Conservation (phyloP, 2,797 vertebrate genomes). For the Tokudaia tokunoshimensis region DNA sequence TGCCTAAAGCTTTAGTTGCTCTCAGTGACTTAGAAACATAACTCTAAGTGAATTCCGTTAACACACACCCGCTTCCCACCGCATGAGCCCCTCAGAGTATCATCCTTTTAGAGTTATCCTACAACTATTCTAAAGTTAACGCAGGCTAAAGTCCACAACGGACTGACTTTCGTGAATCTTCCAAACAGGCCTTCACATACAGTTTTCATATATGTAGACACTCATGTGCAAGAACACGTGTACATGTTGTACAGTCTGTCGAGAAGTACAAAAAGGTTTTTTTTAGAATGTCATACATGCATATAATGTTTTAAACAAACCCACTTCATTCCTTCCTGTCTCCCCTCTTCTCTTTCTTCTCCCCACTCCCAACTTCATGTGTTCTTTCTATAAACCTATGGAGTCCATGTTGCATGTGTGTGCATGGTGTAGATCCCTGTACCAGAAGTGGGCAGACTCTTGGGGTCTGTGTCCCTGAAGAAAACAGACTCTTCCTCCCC, state of each 20-base stretch:
- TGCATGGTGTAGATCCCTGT: not conserved
- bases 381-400: not conserved
- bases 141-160: slow-evolving; percentile 9
- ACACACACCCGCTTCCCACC: not conserved
- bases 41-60: slow-evolving; percentile 57
- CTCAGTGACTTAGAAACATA: slow-evolving; percentile 75
- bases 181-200: slow-evolving; percentile 64
- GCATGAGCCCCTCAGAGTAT: not conserved
- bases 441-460: not conserved
- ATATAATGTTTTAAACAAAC: not conserved
- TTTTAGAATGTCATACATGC: not conserved
- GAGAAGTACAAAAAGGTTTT: not conserved
- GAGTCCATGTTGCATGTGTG: not conserved
- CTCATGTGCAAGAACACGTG: slow-evolving; percentile 33
- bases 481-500: no score
- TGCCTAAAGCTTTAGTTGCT: slow-evolving; percentile 76
- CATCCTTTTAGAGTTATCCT: slow-evolving; percentile 37
- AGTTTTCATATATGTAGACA: no score
- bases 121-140: slow-evolving; percentile 28
- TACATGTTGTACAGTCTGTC: slow-evolving; percentile 85
- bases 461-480: not conserved
- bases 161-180: slow-evolving; percentile 70
- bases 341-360: no score
- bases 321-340: not conserved
- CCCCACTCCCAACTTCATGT: not conserved